phyloP scores from a whole-genome alignment of 2,888 invertebrate species.

The Myopa testacea region DNA sequence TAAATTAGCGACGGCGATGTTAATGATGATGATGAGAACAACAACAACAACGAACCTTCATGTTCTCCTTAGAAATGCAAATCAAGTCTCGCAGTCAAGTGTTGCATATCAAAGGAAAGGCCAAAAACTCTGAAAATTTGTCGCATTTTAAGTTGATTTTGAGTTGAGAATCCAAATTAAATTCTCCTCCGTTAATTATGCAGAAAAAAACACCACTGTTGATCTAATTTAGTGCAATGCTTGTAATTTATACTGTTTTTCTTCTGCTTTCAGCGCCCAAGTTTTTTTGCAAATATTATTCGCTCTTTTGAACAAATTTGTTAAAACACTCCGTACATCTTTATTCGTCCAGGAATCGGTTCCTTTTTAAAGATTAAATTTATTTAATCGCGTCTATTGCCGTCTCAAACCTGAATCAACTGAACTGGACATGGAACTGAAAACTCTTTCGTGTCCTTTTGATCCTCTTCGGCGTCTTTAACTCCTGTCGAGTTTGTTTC shows the following conservation, averaged over 20 bases:
- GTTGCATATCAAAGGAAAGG: slow-evolving; percentile 37
- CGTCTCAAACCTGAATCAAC: too few species aligned
- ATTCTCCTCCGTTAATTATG: slow-evolving; percentile 30
- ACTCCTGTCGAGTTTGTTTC: too few species aligned
- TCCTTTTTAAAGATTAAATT: too few species aligned
- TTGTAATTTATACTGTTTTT: slow-evolving; percentile 1
- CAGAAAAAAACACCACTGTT: not conserved
- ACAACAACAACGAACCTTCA: not conserved
- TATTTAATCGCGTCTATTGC: too few species aligned
- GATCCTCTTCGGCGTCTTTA: too few species aligned
- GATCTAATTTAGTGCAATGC: slow-evolving; percentile 33
- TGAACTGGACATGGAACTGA: too few species aligned
- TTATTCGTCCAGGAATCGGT: too few species aligned
- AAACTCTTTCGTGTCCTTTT: too few species aligned
- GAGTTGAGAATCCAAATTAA: slow-evolving; percentile 32
- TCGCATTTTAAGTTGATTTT: slow-evolving; percentile 17
- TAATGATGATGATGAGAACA: not conserved
- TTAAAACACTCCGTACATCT: too few species aligned
- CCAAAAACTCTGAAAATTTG: slow-evolving; percentile 7
- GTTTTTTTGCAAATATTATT: too few species aligned
- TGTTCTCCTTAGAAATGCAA: slow-evolving; percentile 27
- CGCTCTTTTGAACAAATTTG: too few species aligned
- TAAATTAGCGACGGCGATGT: slow-evolving; percentile 22
- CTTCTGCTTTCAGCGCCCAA: too few species aligned
- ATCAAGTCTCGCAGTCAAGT: slow-evolving; percentile 38